Conservation (phyloP, 2,888 invertebrate genomes). For the Rhingia rostrata region DNA sequence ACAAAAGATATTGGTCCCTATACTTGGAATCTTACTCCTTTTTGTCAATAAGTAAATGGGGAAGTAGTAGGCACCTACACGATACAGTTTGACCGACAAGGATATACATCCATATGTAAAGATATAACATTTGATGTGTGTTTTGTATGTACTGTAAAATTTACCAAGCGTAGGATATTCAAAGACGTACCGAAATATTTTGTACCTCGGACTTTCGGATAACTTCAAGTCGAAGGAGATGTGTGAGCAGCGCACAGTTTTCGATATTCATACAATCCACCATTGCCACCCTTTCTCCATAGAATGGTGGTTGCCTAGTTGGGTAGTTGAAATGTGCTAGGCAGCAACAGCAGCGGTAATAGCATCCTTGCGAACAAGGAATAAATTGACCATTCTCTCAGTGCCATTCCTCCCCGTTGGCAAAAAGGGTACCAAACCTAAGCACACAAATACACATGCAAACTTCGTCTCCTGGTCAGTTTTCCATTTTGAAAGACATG, state of each 20-base stretch:
- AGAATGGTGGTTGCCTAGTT: conserved; percentile 61
- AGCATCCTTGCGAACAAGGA: conserved; percentile 75
- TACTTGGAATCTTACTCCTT: conserved; percentile 40
- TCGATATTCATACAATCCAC: conserved; percentile 55
- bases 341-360: conserved; percentile 59
- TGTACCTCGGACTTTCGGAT: conserved; percentile 71
- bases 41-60: conserved; percentile 54
- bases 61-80: conserved; percentile 32
- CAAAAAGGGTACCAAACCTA: conserved; percentile 57
- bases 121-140: conserved; percentile 16
- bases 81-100: conserved; percentile 56
- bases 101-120: conserved; percentile 9
- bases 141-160: conserved; percentile 43
- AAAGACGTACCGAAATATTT: conserved; percentile 70
- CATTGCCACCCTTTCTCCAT: conserved; percentile 1
- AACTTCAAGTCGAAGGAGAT: conserved; percentile 71
- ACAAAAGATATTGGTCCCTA: conserved; percentile 65
- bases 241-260: conserved; percentile 65
- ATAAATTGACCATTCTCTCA: conserved; percentile 76
- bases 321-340: conserved; percentile 72
- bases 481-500: conserved; percentile 76
- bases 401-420: not conserved
- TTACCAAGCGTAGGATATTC: conserved; percentile 64
- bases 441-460: conserved; percentile 20
- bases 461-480: conserved; percentile 75